Percentiles rank a stretch among this genome's conserved stretches.
Conservation (phyloP, 2,797 vertebrate species). For the Menidia menidia region DNA sequence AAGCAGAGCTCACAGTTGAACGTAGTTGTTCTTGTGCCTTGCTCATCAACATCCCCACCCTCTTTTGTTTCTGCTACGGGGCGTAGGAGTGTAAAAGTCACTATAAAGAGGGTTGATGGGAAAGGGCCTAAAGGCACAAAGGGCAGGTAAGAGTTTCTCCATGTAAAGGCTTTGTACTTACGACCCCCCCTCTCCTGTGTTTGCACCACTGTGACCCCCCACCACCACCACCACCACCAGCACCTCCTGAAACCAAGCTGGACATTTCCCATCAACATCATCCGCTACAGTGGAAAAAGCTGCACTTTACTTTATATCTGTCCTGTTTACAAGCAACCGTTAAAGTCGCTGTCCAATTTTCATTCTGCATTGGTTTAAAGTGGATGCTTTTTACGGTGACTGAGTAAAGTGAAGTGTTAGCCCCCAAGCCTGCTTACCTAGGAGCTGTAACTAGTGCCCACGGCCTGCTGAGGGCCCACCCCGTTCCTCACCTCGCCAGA, state of each 20-base stretch:
- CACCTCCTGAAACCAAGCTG: slow-evolving; percentile 6
- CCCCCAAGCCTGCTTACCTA: slow-evolving; percentile 42
- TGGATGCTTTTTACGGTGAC: slow-evolving; percentile 7
- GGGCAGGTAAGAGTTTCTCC: slow-evolving; percentile 88
- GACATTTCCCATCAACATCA: slow-evolving; percentile 49
- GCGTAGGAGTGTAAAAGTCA: slow-evolving; percentile 91
- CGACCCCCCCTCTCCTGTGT: slow-evolving; percentile 59
- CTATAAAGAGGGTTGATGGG: slow-evolving; percentile 91
- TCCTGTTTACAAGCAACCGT: slow-evolving; percentile 8
- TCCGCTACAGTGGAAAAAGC: slow-evolving; percentile 50
- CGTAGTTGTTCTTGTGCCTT: slow-evolving; percentile 32
- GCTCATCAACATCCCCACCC: slow-evolving; percentile 70
- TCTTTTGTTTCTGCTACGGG: slow-evolving; percentile 87
- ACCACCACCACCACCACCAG: no score
- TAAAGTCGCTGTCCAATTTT: slow-evolving; percentile 5
- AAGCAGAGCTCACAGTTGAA: slow-evolving; percentile 38
- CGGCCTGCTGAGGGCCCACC: slow-evolving; percentile 25
- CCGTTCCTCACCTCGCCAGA: slow-evolving; percentile 38
- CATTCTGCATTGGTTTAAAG: slow-evolving; percentile 11
- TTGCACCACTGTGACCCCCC: slow-evolving; percentile 53
- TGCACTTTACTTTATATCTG: slow-evolving; percentile 69
- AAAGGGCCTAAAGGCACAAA: slow-evolving; percentile 85
- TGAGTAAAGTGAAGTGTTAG: slow-evolving; percentile 69
- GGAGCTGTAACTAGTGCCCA: slow-evolving; percentile 27
- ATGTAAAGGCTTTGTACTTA: slow-evolving; percentile 74